Evolutionary conservation across 1,140 invertebrate genomes (phyloP).

Genomic region (Hyphantria cunea): DNA sequence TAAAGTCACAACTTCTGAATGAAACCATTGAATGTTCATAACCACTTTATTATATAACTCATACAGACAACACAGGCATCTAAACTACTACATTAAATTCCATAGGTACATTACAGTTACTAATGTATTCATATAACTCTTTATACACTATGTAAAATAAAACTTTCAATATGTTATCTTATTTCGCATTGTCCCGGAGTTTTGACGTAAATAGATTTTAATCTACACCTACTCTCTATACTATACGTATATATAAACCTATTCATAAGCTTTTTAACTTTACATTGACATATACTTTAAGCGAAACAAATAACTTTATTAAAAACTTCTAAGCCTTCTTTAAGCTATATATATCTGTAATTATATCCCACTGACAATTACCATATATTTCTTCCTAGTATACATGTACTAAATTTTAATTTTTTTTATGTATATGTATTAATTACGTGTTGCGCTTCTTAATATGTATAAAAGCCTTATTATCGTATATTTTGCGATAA

Average conservation of each 20-base stretch:
- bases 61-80: constrained; percentile 52
- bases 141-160: constrained; percentile 17
- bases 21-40: constrained; percentile 28
- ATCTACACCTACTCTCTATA: too few species aligned
- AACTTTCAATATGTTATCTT: constrained; percentile 5
- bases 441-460: constrained; percentile 1
- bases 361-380: too few species aligned
- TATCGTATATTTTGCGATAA: constrained; percentile 37
- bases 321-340: too few species aligned
- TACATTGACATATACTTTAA: constrained; percentile 10
- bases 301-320: neutral
- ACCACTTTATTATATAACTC: constrained; percentile 49
- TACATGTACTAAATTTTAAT: too few species aligned
- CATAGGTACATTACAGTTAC: constrained; percentile 56
- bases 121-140: constrained; percentile 25
- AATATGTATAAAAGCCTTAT: constrained; percentile 18
- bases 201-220: constrained; percentile 49
- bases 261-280: constrained; percentile 54
- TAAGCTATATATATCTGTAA: too few species aligned
- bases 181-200: constrained; percentile 42
- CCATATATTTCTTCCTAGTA: too few species aligned
- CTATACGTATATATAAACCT: constrained; percentile 16
- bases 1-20: constrained; percentile 6
- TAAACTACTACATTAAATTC: constrained; percentile 59
- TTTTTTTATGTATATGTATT: constrained; percentile 4